Conservation (phyloP, 2,888 invertebrate species). For the Dasysyrphus albostriatus region DNA sequence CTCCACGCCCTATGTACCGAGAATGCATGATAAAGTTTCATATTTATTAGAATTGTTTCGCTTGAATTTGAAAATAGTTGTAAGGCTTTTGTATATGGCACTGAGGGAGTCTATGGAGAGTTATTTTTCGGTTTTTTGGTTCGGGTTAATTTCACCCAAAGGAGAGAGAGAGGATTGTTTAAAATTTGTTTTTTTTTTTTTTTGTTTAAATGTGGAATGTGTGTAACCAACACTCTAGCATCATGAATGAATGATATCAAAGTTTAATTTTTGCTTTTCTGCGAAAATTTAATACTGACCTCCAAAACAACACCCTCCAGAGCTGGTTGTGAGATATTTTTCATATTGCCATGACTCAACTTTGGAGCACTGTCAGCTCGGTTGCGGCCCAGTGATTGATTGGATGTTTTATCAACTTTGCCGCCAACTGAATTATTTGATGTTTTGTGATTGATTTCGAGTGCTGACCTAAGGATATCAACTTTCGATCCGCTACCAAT, state of each 20-base stretch:
- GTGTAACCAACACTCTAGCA: slow-evolving; percentile 29
- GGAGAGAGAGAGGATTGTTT: slow-evolving; percentile 17
- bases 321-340: slow-evolving; percentile 87
- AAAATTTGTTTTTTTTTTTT: slow-evolving; percentile 1
- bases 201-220: neutral
- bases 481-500: slow-evolving; percentile 83
- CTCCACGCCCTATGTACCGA: slow-evolving; percentile 82
- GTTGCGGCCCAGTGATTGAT: slow-evolving; percentile 85
- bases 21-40: slow-evolving; percentile 75
- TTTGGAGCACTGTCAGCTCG: slow-evolving; percentile 88
- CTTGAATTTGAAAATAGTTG: slow-evolving; percentile 63
- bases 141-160: slow-evolving; percentile 25
- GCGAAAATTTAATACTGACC: slow-evolving; percentile 81
- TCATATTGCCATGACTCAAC: slow-evolving; percentile 85
- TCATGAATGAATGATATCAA: slow-evolving; percentile 14
- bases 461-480: slow-evolving; percentile 88
- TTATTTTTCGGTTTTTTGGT: slow-evolving; percentile 29
- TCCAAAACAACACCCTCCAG: slow-evolving; percentile 85
- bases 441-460: slow-evolving; percentile 87
- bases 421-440: slow-evolving; percentile 84
- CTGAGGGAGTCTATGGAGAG: slow-evolving; percentile 44
- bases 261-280: slow-evolving; percentile 20
- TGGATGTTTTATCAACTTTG: slow-evolving; percentile 85
- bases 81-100: slow-evolving; percentile 29
- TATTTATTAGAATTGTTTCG: slow-evolving; percentile 69